These are phyloP conservation scores for Tragelaphus strepsiceros DNA, from an alignment of 2,113 vertebrate species.

Conservation along the genomic window DNA sequence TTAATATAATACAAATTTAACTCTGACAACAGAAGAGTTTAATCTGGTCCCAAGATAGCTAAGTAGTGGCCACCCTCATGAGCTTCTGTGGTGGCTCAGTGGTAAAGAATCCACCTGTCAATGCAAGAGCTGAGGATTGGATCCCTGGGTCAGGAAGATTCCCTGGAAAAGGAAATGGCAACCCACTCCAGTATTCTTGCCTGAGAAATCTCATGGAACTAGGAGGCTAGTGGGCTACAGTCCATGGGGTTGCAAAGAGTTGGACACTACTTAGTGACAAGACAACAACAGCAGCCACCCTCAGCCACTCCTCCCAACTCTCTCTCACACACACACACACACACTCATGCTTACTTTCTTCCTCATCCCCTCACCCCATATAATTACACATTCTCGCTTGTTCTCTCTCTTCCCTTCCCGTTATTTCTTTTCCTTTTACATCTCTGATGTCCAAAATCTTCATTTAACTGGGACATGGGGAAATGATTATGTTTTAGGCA, in stretches of 20 bases:
- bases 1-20: not conserved
- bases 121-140: not conserved
- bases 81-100: not conserved
- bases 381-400: not conserved
- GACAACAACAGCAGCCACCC: not conserved
- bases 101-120: not conserved
- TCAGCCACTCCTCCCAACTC: not conserved
- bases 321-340: not conserved
- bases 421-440: not conserved
- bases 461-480: not conserved
- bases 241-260: not conserved
- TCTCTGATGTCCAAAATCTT: not conserved
- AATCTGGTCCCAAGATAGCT: not conserved
- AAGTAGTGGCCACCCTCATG: not conserved
- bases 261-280: not conserved
- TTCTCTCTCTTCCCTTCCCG: rapidly evolving
- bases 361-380: too few species aligned
- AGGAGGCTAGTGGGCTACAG: not conserved
- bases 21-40: not conserved
- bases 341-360: not conserved
- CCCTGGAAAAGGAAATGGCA: not conserved
- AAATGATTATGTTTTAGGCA: not conserved
- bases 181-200: not conserved
- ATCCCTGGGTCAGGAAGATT: not conserved
- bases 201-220: not conserved